These are phyloP conservation scores for Netelia inedita DNA, from an alignment of 2,888 invertebrate species.

Conservation along the genomic window DNA sequence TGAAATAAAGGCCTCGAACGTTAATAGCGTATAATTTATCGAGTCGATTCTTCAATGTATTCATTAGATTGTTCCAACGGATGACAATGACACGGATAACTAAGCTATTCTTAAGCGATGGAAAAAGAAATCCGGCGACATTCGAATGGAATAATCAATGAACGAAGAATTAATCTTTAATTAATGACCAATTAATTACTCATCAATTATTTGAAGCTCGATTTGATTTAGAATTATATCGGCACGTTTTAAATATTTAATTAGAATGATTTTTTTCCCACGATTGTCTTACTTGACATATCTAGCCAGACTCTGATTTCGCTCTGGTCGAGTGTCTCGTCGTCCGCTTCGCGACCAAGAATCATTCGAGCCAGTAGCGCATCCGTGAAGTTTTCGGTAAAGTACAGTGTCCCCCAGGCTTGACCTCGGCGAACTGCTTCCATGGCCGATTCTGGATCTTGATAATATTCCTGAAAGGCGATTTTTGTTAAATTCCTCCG, in stretches of 20 bases:
- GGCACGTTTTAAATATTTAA: neutral
- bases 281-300: slow-evolving; percentile 91
- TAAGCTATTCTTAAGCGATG: neutral
- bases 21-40: neutral
- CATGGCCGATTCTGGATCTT: slow-evolving; percentile 89
- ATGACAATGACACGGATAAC: slow-evolving; percentile 25
- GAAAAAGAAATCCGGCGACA: neutral
- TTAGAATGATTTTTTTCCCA: neutral
- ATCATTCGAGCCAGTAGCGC: slow-evolving; percentile 93
- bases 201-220: too few species aligned
- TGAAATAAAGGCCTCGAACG: too few species aligned
- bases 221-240: too few species aligned
- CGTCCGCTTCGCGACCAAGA: slow-evolving; percentile 93
- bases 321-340: slow-evolving; percentile 94
- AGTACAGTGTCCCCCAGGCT: slow-evolving; percentile 95
- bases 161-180: neutral
- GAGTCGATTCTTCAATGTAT: neutral
- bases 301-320: slow-evolving; percentile 96
- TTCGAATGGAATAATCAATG: neutral
- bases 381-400: slow-evolving; percentile 95
- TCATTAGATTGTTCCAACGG: slow-evolving; percentile 4
- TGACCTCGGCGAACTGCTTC: slow-evolving; percentile 91
- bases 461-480: slow-evolving; percentile 87
- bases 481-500: neutral
- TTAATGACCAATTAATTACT: too few species aligned